A percentile compares a stretch with the other conserved stretches of the same genome.
Conservation (phyloP, 2,113 vertebrate genomes). For the Cygnus buccinator region DNA sequence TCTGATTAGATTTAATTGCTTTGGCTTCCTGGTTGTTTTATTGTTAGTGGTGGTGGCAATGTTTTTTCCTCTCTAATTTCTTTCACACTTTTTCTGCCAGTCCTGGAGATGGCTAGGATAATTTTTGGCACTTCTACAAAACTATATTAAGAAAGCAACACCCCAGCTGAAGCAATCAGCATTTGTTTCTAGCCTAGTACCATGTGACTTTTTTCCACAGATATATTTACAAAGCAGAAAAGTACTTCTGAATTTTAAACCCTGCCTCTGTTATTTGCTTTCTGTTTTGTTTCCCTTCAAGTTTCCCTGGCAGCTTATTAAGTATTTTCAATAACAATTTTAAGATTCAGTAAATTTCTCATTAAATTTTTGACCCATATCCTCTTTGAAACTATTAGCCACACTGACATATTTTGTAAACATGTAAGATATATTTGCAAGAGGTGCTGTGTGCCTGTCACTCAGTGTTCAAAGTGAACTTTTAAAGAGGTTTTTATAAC, state of each 20-base stretch:
- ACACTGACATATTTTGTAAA: background rate
- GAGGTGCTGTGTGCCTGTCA: background rate
- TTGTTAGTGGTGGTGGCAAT: background rate
- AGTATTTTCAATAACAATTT: background rate
- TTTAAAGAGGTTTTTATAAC: background rate
- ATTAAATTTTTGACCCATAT: background rate
- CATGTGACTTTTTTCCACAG: background rate
- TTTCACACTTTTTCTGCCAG: background rate
- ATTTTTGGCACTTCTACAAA: background rate
- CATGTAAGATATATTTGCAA: background rate
- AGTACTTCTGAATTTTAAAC: background rate
- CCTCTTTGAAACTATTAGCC: background rate
- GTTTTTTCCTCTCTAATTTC: background rate
- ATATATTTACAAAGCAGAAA: background rate
- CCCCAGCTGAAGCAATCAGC: background rate
- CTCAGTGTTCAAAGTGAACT: background rate
- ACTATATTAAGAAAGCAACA: background rate
- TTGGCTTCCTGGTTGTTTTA: background rate
- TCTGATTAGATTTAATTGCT: background rate
- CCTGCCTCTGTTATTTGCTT: background rate
- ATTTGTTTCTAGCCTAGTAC: background rate
- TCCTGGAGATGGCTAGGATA: background rate
- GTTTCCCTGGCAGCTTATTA: background rate
- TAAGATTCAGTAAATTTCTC: background rate
- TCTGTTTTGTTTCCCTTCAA: background rate